Conservation (phyloP, 2,888 invertebrate genomes). For the Sphaerolaimus hirsutus region DNA sequence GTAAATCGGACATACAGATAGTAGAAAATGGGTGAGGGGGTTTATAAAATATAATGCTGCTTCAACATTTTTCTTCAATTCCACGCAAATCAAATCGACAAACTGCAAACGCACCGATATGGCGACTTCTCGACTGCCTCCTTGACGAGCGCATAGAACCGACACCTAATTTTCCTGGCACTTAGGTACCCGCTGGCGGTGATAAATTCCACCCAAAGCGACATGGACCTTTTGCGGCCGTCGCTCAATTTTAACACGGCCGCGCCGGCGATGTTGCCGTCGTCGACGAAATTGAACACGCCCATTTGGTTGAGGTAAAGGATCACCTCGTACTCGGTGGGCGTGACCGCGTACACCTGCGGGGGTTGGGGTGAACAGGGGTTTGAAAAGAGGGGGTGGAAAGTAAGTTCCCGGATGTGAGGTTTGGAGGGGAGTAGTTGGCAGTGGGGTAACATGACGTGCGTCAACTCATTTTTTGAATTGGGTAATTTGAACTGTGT, state of each 20-base stretch:
- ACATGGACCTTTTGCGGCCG: constrained; percentile 83
- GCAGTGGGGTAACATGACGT: too few species aligned
- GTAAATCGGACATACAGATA: too few species aligned
- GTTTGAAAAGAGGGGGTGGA: neutral
- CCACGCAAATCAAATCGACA: too few species aligned
- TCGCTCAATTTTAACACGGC: constrained; percentile 78
- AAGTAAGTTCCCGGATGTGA: neutral
- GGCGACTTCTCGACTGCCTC: constrained; percentile 69
- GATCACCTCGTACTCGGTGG: constrained; percentile 75
- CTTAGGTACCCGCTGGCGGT: constrained; percentile 81
- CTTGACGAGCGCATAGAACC: constrained; percentile 61
- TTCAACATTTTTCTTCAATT: too few species aligned
- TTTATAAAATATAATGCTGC: too few species aligned
- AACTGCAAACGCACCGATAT: constrained; percentile 30
- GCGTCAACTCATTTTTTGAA: too few species aligned
- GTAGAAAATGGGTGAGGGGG: too few species aligned
- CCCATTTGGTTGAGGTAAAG: constrained; percentile 91
- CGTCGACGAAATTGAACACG: constrained; percentile 84
- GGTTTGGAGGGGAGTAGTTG: too few species aligned
- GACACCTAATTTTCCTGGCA: constrained; percentile 68
- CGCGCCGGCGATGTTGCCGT: constrained; percentile 72
- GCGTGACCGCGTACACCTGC: constrained; percentile 55
- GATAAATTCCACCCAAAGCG: constrained; percentile 88
- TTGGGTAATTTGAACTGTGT: too few species aligned
- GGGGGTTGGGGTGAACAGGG: too few species aligned